Conservation (phyloP, 2,113 vertebrate species). For the Pampusana beccarii region DNA sequence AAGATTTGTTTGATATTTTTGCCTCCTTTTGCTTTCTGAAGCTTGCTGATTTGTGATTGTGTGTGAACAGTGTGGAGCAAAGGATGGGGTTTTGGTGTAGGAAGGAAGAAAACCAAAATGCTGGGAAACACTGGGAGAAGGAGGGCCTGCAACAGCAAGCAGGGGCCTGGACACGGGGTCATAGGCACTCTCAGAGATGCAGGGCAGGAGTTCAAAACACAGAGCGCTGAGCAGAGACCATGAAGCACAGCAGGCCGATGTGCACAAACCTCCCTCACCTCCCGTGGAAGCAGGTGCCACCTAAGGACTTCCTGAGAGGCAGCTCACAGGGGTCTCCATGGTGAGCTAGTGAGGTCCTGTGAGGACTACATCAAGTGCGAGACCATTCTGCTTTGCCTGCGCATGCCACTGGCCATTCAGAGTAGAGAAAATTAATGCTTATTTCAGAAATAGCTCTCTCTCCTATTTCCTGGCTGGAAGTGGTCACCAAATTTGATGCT, state of each 20-base stretch:
- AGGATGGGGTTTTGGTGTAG: not conserved
- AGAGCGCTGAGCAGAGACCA: fast-evolving
- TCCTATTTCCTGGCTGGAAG: not conserved
- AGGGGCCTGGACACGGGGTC: not conserved
- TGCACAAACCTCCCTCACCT: not conserved
- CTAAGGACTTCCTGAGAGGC: not conserved
- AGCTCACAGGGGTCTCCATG: not conserved
- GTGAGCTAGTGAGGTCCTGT: not conserved
- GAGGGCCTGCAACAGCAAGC: not conserved
- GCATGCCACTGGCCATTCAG: not conserved
- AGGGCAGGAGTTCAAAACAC: fast-evolving
- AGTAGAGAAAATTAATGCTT: not conserved
- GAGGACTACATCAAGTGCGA: fast-evolving
- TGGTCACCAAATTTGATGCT: not conserved
- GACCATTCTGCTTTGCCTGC: fast-evolving
- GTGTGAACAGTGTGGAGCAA: not conserved
- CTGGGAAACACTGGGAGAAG: not conserved
- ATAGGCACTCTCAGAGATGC: not conserved
- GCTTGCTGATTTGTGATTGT: not conserved
- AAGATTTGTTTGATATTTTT: not conserved
- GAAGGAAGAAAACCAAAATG: not conserved
- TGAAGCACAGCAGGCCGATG: not conserved
- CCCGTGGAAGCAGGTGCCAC: not conserved
- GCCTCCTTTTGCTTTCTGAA: not conserved
- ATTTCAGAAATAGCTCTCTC: not conserved